phyloP scores from a whole-genome alignment of 2,888 invertebrate genomes.

The Antheraea yamamai region DNA sequence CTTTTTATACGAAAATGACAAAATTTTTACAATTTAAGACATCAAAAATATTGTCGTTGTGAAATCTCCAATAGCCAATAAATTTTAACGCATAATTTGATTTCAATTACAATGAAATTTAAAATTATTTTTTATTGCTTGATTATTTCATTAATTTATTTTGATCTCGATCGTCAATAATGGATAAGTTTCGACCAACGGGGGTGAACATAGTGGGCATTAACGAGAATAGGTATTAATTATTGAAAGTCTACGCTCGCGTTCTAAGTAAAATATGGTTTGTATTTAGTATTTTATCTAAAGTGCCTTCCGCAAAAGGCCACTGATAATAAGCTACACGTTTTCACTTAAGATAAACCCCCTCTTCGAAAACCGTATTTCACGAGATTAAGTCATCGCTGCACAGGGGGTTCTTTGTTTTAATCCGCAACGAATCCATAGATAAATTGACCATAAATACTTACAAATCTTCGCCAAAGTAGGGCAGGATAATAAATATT shows the following conservation, averaged over 20 bases:
- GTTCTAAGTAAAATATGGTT: background rate
- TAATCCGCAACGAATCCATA: conserved; percentile 53
- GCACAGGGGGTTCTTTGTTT: conserved; percentile 51
- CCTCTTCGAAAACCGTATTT: conserved; percentile 51
- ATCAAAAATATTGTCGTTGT: too few species aligned
- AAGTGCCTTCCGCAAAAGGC: conserved; percentile 42
- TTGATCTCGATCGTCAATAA: too few species aligned
- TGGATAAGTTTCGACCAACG: too few species aligned
- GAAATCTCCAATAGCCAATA: too few species aligned
- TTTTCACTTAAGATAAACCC: conserved; percentile 63
- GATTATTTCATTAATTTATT: too few species aligned
- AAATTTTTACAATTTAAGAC: too few species aligned
- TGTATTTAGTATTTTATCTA: conserved; percentile 25
- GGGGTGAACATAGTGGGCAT: too few species aligned
- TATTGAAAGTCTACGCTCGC: background rate
- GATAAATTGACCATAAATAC: conserved; percentile 53
- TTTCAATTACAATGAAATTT: too few species aligned
- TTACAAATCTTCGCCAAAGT: conserved; percentile 24
- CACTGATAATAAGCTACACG: conserved; percentile 53
- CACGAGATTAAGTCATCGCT: conserved; percentile 56
- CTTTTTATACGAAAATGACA: too few species aligned
- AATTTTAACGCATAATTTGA: too few species aligned
- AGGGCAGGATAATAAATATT: conserved; percentile 17
- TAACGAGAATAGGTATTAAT: too few species aligned
- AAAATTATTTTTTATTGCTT: too few species aligned